A percentile compares a stretch with the other conserved stretches of the same genome.
Evolutionary conservation across 2,888 invertebrate species (phyloP).

Genomic region (Drosophila hamatofila): DNA sequence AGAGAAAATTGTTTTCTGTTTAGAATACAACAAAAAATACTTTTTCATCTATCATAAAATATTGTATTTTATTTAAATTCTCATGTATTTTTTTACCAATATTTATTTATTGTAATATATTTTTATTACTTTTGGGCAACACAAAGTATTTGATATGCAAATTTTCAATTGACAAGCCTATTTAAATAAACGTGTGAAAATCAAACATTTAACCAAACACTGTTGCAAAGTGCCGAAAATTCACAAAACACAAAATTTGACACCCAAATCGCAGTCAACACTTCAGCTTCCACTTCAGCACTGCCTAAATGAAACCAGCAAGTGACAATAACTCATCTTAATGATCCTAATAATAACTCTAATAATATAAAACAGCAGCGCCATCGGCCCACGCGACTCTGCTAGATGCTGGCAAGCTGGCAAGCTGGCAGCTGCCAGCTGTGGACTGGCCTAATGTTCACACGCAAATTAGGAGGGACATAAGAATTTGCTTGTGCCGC

Average conservation of each 20-base stretch:
- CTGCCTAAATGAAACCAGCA: slow-evolving; percentile 46
- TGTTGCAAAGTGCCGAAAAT: slow-evolving; percentile 45
- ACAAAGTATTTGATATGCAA: slow-evolving; percentile 48
- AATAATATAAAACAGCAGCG: slow-evolving; percentile 76
- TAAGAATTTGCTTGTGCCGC: slow-evolving; percentile 74
- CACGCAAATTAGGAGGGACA: slow-evolving; percentile 82
- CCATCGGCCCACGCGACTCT: slow-evolving; percentile 57
- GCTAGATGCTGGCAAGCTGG: slow-evolving; percentile 8
- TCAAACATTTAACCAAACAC: slow-evolving; percentile 65
- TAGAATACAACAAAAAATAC: neutral
- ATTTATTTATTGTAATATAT: slow-evolving; percentile 16
- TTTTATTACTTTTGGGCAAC: slow-evolving; percentile 30
- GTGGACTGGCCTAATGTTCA: slow-evolving; percentile 63
- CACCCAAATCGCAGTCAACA: slow-evolving; percentile 58
- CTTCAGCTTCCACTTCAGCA: slow-evolving; percentile 14
- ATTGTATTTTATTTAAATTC: no score
- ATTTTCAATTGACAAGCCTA: slow-evolving; percentile 68
- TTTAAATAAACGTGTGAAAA: slow-evolving; percentile 74
- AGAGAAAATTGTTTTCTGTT: no score
- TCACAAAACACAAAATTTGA: slow-evolving; percentile 72
- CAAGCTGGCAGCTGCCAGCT: slow-evolving; percentile 6
- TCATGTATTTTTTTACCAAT: neutral
- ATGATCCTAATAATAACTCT: slow-evolving; percentile 80
- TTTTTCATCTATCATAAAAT: neutral
- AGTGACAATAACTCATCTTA: slow-evolving; percentile 75